Base-by-base conservation (phyloP, 2,113 vertebrate genomes). In the Mobula hypostoma region DNA sequence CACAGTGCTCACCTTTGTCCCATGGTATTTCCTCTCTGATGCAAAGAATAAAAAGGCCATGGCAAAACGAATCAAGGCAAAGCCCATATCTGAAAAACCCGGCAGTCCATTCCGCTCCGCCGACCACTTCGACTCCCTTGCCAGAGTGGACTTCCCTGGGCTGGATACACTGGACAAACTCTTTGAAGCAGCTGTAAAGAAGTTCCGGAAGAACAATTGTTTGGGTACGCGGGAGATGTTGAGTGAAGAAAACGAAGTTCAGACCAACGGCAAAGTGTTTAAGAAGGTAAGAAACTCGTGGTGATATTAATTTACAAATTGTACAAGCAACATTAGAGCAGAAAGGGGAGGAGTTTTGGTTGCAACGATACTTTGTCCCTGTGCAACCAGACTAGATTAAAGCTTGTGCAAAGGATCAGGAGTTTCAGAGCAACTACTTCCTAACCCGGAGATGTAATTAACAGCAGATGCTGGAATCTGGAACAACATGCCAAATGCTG, bases 1-100 rank as follows among this genome's bases (percentile, higher is more conserved):
- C 96, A 99, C 98, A 94, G 19, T 97, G 94, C 95, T 99, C 95
- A 97, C 98, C 96, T 99, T 99, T 96, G 97, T 99, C 95, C 99
- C 99, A 2, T 99, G 98, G 99, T 99, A 99, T 97, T 98, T 98
- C 97, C 96, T 99, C 95, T 98, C 98, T 72, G 96, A 98, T 80
- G 98, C 98, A 0, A 97, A 97, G 95, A 96, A 98, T 95, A 99
- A 95, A 97, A 97, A 96, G 96, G 96, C 96, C 94, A 97, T 97
- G 96, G 98, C 98, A 94, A 98, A 97, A 88, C 96, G 98, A 94
- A 95, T 98, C 95, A 99, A 99, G 96, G 98, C 98, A 94, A 98
- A 98, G 40, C 97, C 98, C 94, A 96, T 96, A 83, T 96, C 97
- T 14, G 98, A 98, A 94, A 94, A 87, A 94, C 94, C 97, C 0